Base-by-base conservation (phyloP, 2,888 invertebrate genomes). In the Sicus ferrugineus region DNA sequence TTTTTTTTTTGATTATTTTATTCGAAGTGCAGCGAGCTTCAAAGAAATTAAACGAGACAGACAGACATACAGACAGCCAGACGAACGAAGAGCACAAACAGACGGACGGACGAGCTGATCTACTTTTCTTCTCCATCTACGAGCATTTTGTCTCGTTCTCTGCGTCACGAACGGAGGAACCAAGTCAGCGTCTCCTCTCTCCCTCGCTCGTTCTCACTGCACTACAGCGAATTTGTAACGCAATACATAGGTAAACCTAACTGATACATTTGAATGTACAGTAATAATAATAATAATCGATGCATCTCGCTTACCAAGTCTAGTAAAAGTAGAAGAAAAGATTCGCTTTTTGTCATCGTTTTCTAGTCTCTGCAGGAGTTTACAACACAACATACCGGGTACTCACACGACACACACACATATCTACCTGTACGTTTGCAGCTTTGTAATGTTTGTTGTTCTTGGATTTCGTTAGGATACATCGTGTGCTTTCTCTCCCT, bases 391-490 rank as follows among this genome's bases (percentile, higher is more conserved):
- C 11, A 26, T 54, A 11, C 54, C 23, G 54, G 23, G 11, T 5
- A 9, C 23, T 54, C 21, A 54, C 7, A 26, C 11, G 23, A n/a
- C 5, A 16, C n/a, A n/a, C n/a, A 16, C 16, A 42, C n/a, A 34
- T 42, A 4, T 42, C 16, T 42, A 16, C 3, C 42, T 42, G 42
- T 42, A 9, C n/a, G 42, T 42, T 58, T 58, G 54, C 46, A 26
- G 34, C 26, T 46, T 67, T 59, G 14, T 58, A 58, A 46, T 21
- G n/a, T n/a, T n/a, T 58, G 30, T 21, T 67, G 21, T 59, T 66
- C 23, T n/a, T 54, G 31, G 16, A 58, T n/a, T 16, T 42, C 42
- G 11, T 67, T 67, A 67, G 67, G 67, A 67, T 59, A 67, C 67
- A 67, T 59, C 31, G 56, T 66, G 38, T 66, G n/a, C 11, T 30